phyloP scores from a whole-genome alignment of 2,888 invertebrate genomes.

The Xylocampa areola region DNA sequence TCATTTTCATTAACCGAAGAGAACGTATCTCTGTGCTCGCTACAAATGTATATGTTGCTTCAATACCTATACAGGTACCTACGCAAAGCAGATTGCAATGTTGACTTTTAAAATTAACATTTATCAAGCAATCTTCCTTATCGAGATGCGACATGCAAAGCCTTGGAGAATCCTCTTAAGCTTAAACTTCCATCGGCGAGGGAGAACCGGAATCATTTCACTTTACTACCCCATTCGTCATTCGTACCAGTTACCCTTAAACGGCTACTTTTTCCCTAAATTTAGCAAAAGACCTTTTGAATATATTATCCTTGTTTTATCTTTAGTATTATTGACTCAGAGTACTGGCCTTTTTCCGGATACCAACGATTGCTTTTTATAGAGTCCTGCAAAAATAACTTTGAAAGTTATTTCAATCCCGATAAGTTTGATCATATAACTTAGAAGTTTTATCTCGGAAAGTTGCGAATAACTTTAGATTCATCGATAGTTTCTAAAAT shows the following conservation, averaged over 20 bases:
- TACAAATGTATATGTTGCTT: not conserved
- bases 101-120: conserved; percentile 23
- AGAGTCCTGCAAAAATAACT: conserved; percentile 1
- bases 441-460: not conserved
- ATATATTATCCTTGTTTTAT: conserved; percentile 50
- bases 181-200: conserved; percentile 73
- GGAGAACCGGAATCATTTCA: conserved; percentile 73
- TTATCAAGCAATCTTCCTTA: conserved; percentile 18
- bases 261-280: conserved; percentile 42
- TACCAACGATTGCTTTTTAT: conserved; percentile 1
- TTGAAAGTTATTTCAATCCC: conserved; percentile 8
- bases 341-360: conserved; percentile 11
- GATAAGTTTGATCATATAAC: not conserved
- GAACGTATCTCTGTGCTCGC: not conserved
- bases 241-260: conserved; percentile 58
- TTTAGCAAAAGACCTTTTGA: conserved; percentile 36
- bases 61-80: not conserved
- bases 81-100: not conserved
- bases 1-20: not conserved
- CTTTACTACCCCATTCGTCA: conserved; percentile 71
- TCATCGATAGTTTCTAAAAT: not conserved
- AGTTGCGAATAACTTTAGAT: not conserved
- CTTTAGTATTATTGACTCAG: conserved; percentile 37
- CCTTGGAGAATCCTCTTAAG: conserved; percentile 67
- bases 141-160: conserved; percentile 66